Evolutionary conservation across 2,797 vertebrate genomes (phyloP).

Genomic region (Alcedo quadribrachys): DNA sequence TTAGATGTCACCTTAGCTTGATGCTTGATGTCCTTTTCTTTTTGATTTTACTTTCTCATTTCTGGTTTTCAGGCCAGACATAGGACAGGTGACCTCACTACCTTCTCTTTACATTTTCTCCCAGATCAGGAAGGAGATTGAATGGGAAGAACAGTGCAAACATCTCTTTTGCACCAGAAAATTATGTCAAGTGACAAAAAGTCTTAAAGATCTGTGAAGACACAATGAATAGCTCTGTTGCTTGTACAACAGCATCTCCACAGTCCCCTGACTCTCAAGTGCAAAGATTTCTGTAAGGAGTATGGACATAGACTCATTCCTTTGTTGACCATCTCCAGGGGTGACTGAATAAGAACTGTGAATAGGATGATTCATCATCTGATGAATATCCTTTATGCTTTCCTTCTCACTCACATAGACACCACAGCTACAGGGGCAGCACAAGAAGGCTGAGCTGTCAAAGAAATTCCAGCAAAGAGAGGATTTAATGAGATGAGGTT

Average conservation of each 20-base stretch:
- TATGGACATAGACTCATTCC: not conserved
- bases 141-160: not conserved
- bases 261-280: not conserved
- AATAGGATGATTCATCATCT: conserved; percentile 57
- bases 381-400: conserved; percentile 42
- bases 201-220: not conserved
- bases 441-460: not conserved
- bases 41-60: not conserved
- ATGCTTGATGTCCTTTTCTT: not conserved
- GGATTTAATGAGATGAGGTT: not conserved
- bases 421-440: conserved; percentile 44
- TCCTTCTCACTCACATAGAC: not conserved
- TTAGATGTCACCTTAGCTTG: not conserved
- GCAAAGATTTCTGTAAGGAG: conserved; percentile 23
- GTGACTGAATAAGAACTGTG: conserved; percentile 26
- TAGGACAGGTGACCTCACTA: not conserved
- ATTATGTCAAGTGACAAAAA: conserved; percentile 37
- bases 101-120: not conserved
- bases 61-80: not conserved
- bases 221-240: conserved; percentile 40
- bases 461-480: not conserved
- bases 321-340: conserved; percentile 39
- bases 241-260: not conserved
- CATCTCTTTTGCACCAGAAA: conserved; percentile 20
- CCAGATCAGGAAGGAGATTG: not conserved